Base-by-base conservation (phyloP, 2,797 vertebrate species). In the Anguilla marmorata region DNA sequence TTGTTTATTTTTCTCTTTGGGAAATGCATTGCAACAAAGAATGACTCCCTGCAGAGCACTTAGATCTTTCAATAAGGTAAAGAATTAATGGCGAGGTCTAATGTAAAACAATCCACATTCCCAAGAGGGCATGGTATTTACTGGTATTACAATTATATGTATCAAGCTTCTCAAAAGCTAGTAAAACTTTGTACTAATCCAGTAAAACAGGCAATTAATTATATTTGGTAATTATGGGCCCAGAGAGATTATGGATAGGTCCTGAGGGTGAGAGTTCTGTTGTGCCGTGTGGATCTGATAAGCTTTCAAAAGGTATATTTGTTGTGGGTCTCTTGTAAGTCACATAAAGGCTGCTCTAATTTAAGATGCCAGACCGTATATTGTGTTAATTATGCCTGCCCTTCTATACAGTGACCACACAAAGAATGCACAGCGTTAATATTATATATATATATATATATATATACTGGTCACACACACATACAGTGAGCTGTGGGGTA, bases 181-280 rank as follows among this genome's bases (percentile, higher is more conserved):
- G 80, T 12, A 83, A 87, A 84, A n/a, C 27, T 6, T 84, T 69
- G 27, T n/a, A 24, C 45, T 72, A 85, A 84, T 84, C 60, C 60
- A 85, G 50, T 74, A 45, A 85, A 88, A 88, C 41, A 80, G 45
- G 50, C 27, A 63, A 84, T 72, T 72, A 52, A 84, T 88, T 72
- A 69, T 69, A 87, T 87, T 60, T 48, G 56, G 80, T 69, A 69
- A 84, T 87, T 84, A 84, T 4, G 82, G 19, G 87, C 3, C 37
- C 27, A 63, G 30, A 52, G 50, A 21, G 54, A 85, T 84, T 87
- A 52, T 69, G 66, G 48, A 60, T 37, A 54, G 60, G 11, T 30
- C 86, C 79, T 58, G 60, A 7, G 24, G 48, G 48, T 84, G 54
- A 84, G 45, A 11, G 60, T 66, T 84, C 45, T 84, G 58, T 84